phyloP scores from a whole-genome alignment of 1,140 invertebrate species.

The Brachystomella parvula region DNA sequence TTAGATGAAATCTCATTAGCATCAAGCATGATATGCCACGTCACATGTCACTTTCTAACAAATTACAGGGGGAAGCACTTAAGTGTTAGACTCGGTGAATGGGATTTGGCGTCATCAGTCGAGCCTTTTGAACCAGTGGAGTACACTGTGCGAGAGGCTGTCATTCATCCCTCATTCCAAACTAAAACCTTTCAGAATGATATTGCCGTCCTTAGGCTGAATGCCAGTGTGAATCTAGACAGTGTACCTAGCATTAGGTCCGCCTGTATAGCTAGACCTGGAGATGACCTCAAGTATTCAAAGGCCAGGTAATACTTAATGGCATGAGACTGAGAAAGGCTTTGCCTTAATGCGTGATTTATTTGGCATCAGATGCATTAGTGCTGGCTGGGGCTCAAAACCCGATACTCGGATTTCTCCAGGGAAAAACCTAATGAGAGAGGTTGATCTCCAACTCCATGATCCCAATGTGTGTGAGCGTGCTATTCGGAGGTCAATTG shows the following conservation, averaged over 20 bases:
- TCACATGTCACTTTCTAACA: too few relatives aligned
- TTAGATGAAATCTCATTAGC: constrained; percentile 5
- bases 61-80: constrained; percentile 39
- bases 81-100: constrained; percentile 60
- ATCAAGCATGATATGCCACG: too few relatives aligned
- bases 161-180: constrained; percentile 57
- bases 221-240: constrained; percentile 50
- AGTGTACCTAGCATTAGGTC: constrained; percentile 60
- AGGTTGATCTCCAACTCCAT: constrained; percentile 62
- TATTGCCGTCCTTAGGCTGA: constrained; percentile 58
- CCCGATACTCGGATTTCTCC: constrained; percentile 49
- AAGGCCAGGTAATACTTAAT: constrained; percentile 19
- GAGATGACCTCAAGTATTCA: constrained; percentile 19
- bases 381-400: constrained; percentile 61
- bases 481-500: constrained; percentile 53
- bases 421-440: constrained; percentile 52
- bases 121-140: constrained; percentile 56
- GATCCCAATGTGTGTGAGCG: constrained; percentile 53
- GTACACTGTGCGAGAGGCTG: constrained; percentile 49
- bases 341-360: not conserved
- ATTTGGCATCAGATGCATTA: constrained; percentile 46
- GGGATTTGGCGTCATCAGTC: constrained; percentile 52
- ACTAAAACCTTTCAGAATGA: constrained; percentile 59
- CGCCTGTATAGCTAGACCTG: constrained; percentile 54
- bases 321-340: not conserved